Conservation (phyloP, 2,797 vertebrate species). For the Peromyscus attwateri region DNA sequence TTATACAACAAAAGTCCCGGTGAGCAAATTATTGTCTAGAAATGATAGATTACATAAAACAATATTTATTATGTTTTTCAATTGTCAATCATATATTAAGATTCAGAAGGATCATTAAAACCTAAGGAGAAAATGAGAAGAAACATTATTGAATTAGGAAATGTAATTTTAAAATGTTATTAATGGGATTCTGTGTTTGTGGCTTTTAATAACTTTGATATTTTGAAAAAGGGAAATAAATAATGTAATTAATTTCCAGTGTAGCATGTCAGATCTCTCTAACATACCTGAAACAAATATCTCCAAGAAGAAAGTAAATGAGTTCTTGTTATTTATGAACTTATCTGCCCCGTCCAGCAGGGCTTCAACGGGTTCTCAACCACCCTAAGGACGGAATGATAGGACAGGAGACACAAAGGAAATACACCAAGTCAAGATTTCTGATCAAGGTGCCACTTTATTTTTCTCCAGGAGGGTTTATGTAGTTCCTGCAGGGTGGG, state of each 20-base stretch:
- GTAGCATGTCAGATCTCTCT: background rate
- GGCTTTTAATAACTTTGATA: background rate
- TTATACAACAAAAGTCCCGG: background rate
- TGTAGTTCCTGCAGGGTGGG: too few relatives aligned
- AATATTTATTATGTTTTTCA: background rate
- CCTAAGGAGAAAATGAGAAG: background rate
- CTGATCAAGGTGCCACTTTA: too few relatives aligned
- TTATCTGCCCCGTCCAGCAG: too few relatives aligned
- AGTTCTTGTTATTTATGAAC: background rate
- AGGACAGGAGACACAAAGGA: too few relatives aligned
- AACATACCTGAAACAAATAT: background rate
- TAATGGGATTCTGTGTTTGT: background rate
- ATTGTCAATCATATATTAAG: background rate
- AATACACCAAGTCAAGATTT: too few relatives aligned
- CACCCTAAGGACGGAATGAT: too few relatives aligned
- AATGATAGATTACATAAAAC: background rate
- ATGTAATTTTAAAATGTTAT: background rate
- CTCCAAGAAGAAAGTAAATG: background rate
- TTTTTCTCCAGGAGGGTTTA: too few relatives aligned
- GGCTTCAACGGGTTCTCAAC: too few relatives aligned
- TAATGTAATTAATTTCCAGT: background rate
- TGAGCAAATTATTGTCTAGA: background rate
- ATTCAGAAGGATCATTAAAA: background rate
- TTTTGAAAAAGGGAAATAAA: background rate
- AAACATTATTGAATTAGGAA: background rate